Evolutionary conservation across 1,140 invertebrate species (phyloP).

Genomic region (Varroa destructor): DNA sequence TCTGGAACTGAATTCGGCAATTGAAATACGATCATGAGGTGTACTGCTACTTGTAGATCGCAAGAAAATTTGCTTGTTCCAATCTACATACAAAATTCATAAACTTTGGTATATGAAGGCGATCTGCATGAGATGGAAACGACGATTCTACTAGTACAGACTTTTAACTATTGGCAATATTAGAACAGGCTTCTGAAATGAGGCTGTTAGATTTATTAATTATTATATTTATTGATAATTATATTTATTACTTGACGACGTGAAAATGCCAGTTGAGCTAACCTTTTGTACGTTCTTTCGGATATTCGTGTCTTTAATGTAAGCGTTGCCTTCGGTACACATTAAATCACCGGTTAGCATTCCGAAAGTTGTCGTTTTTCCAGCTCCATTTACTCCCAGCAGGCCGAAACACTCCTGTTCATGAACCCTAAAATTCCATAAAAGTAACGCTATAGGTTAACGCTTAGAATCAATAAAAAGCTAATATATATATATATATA

Average conservation of each 20-base stretch:
- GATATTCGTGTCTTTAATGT: slow-evolving; percentile 41
- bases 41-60: background rate
- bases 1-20: slow-evolving; percentile 32
- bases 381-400: slow-evolving; percentile 42
- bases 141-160: too few relatives aligned
- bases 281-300: slow-evolving; percentile 53
- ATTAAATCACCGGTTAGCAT: slow-evolving; percentile 40
- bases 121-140: too few relatives aligned
- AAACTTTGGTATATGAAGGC: background rate
- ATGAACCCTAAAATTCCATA: slow-evolving; percentile 35
- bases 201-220: too few relatives aligned
- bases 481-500: background rate
- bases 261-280: background rate
- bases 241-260: too few relatives aligned
- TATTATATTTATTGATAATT: too few relatives aligned
- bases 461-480: background rate
- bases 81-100: background rate
- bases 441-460: background rate
- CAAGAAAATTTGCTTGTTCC: background rate
- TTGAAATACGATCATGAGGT: slow-evolving; percentile 8
- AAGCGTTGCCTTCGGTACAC: slow-evolving; percentile 38
- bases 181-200: too few relatives aligned
- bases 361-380: slow-evolving; percentile 41
- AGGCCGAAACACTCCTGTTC: slow-evolving; percentile 45
- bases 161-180: too few relatives aligned